Evolutionary conservation across 2,888 invertebrate species (phyloP), one percentile per base, ranked within the genome.

Genomic region (Macrosoma leucophasiata): DNA sequence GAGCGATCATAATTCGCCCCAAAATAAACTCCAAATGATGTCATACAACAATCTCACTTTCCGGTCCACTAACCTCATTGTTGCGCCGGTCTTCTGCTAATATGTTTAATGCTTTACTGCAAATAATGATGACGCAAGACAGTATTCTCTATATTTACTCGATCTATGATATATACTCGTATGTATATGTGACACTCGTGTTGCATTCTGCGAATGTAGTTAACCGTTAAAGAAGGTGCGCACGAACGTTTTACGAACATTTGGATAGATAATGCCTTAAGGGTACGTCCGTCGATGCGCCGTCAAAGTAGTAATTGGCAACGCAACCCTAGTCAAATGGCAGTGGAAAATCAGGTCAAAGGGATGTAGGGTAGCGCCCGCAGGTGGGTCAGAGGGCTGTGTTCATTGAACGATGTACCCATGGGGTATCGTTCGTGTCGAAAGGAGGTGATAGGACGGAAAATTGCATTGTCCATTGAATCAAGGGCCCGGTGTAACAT

Each of bases 371-470:
- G 45, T 58, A 62, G 43, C 43, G 48, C 49, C 50, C 46, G 58
- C 53, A 62, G 55, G 59, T 56, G 51, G 56, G 50, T 55, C 50
- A 53, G 50, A 61, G 65, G 66, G 70, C 45, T 50, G 58, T 69
- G 70, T 69, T 64, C 66, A 70, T 60, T 64, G 63, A 70, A 68
- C 62, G 61, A 64, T 65, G 50, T 60, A 59, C 52, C 56, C 37
- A 13, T 34, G 27, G 19, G 32, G 27, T 23, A 28, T 18, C 12
- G 12, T 29, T 55, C 48, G 45, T 58, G 49, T 53, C 46, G 46
- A 52, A 56, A 50, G 41, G 52, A 61, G 60, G 61, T 68, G 66
- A 50, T 52, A 55, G 60, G 41, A 55, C 52, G 66, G 69, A 73
- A 74, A 72, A 76, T 67, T 63, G 51, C 59, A 57, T 63, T 63